Evolutionary conservation across 2,888 invertebrate genomes (phyloP), one percentile per base, ranked within the genome.

Genomic region (Cryptus viduatorius): DNA sequence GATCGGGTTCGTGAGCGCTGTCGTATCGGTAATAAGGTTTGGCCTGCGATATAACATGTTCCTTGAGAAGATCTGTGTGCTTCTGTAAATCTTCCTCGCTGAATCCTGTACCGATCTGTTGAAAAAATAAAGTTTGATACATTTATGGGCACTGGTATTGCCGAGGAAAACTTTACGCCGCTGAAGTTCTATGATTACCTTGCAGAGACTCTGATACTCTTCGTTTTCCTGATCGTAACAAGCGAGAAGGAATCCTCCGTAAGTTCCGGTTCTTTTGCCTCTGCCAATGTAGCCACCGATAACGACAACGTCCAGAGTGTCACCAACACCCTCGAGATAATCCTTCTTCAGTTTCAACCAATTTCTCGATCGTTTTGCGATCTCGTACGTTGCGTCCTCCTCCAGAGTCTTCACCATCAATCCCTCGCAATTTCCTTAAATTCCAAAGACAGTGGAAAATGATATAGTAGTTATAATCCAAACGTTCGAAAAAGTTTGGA

Each of bases 281-380:
- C 97, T 97, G 0, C 99, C 99, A 75, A 95, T 94, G 94, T 98
- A 99, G 0, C 98, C 99, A 71, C 99, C 99, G 85, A 99, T 96
- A 0, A 99, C 98, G 0, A 99, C 98, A 67, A 98, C 96, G 95
- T 99, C 99, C 48, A 99, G 94, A 0, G 99, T 99, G 94, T 99
- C 99, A 0, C 99, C 99, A 8, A 98, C 97, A 50, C 98, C 98
- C 42, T 99, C 98, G 87, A 99, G 94, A 94, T 99, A 99, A 95
- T 99, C 99, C 92, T 99, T 99, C 94, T 99, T 99, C 79, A 99
- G 94, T 95, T 99, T 99, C 50, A 99, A 94, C 99, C 99, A 99
- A 94, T 98, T 98, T 87, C 96, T 96, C 0, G 98, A 98, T 53
- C 99, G 95, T 89, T 98, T 97, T 0, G 99, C 99, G 89, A 99